Base-by-base conservation (phyloP, 2,888 invertebrate species). In the Palloptera scutellata region DNA sequence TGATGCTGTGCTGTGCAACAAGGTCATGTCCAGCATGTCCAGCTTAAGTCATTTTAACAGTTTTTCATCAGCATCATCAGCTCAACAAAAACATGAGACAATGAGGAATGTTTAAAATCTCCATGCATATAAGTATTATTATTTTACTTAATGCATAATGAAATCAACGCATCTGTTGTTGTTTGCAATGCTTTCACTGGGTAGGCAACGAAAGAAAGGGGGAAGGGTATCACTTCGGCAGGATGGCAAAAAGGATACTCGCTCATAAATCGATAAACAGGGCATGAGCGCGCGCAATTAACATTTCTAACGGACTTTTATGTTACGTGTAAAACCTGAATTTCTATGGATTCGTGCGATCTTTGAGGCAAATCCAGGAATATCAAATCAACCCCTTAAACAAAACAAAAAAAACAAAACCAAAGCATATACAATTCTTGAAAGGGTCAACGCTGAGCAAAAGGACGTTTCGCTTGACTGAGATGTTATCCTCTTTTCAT, bases 181-280 rank as follows among this genome's bases (percentile, higher is more conserved):
- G n/a, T n/a, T n/a, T n/a, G n/a, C 30, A 30, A 30, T 30, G 30
- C 6, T 30, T n/a, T n/a, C n/a, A n/a, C 17, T 53, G 15, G 3
- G 19, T 3, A 1, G 57, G 3, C 1, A 12, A 19, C n/a, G 41
- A 61, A 61, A 48, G 19, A 61, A 11, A 43, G 42, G 42, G 11
- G 19, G 48, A 11, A 43, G 42, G 42, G 11, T 19, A 9, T 57
- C 20, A 4, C 30, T 30, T 30, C 6, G 3, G 30, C 30, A 30
- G 30, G 30, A 30, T 2, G 30, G 30, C 6, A 6, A 15, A 41
- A 12, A n/a, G 17, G 41, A 42, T 59, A 64, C 42, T 30, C 64
- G 59, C 63, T 69, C 59, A 69, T 69, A 69, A 69, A 66, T 69
- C 69, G 66, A 40, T 17, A 66, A 63, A 60, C 42, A 60, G 60